Evolutionary conservation across 64 coral and sea anemone species (phyloP), one percentile per base, ranked within the genome.

Genomic region (Anthopleura sola): DNA sequence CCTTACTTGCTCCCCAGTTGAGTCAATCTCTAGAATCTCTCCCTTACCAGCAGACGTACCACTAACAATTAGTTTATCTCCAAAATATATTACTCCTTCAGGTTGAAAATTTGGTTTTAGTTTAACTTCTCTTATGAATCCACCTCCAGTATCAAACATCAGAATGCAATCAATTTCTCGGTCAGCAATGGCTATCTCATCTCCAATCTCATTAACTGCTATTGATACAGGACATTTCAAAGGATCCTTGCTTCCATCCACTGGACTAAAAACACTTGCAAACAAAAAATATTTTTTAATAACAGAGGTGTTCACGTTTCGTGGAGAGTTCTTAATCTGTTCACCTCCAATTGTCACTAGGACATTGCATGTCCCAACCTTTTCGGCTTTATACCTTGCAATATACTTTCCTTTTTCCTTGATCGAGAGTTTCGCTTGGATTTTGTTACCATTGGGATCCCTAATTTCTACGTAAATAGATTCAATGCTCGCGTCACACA

Each of bases 171-270:
- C 84, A 60, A 89, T 92, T 26, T 89, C 88, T 55, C 86, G 89
- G 68, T 96, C 94, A 39, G 83, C 80, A 18, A 96, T 83, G 33
- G 94, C 94, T 53, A 96, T 78, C 54, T n/a, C n/a, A n/a, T 92
- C 90, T 68, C 87, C 94, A 6, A 40, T 54, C 33, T 86, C 55
- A 53, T 85, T 96, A 60, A 86, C 55, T 68, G 94, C 49, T 36
- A 96, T 64, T 56, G 85, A 83, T 21, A 90, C 75, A 15, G 94
- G 94, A 66, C 84, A 81, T 62, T 92, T 96, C 68, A 96, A 96
- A 26, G 34, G 75, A 38, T 32, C 75, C 33, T 0, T 11, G 12
- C 36, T 37, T 17, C 15, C 38, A 37, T 20, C n/a, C 60, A 24
- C 24, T 0, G 0, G 60, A 26, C 3, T 29, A 29, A 66, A 29